Conservation (phyloP, 2,888 invertebrate genomes). For the Dichetophora obliterata region DNA sequence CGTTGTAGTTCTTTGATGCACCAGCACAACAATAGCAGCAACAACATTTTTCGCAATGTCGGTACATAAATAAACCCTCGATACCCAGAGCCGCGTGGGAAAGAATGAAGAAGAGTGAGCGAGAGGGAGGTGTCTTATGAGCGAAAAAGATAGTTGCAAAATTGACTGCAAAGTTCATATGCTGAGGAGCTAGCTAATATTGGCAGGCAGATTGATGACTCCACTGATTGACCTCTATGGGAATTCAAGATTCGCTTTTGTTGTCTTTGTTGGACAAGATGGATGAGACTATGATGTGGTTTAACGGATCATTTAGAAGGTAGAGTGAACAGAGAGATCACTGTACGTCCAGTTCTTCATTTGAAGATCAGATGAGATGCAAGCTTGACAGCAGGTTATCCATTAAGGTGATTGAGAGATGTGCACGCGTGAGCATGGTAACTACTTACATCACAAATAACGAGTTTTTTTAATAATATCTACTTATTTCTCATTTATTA, state of each 20-base stretch:
- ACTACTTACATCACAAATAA: no score
- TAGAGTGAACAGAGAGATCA: not conserved
- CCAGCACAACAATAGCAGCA: not conserved
- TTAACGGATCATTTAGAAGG: constrained; percentile 3
- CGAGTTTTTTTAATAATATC: no score
- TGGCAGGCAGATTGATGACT: constrained; percentile 10
- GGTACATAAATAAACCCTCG: constrained; percentile 1
- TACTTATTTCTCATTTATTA: no score
- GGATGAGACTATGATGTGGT: not conserved
- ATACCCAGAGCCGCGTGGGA: no score
- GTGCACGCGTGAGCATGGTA: no score
- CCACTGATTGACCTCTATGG: constrained; percentile 13
- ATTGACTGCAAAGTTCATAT: constrained; percentile 4
- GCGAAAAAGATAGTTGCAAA: not conserved
- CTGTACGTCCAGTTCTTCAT: no score
- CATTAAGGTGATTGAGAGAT: no score
- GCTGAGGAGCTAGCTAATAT: not conserved
- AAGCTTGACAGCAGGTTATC: not conserved
- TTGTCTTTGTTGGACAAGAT: not conserved
- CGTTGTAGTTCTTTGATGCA: not conserved
- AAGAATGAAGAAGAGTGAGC: not conserved
- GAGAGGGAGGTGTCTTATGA: not conserved
- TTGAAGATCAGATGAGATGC: no score
- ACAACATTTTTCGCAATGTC: not conserved
- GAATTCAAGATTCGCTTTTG: not conserved